Evolutionary conservation across 2,888 invertebrate genomes (phyloP).

Genomic region (Eupeodes luniger): DNA sequence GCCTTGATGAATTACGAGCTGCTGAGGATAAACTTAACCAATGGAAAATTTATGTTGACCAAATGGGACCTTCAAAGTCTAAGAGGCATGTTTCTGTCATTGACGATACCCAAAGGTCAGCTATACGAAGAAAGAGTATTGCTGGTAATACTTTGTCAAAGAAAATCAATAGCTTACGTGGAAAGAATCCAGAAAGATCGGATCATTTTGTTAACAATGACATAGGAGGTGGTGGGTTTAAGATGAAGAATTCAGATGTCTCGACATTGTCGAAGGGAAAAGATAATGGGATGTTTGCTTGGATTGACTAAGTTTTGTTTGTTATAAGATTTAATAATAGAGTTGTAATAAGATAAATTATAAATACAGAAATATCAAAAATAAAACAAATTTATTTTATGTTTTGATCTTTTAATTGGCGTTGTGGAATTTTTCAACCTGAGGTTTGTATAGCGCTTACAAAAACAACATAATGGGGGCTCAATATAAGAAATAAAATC

Average conservation of each 20-base stretch:
- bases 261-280: conserved; percentile 79
- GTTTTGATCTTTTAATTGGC: too few species aligned
- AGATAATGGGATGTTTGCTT: conserved; percentile 81
- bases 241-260: conserved; percentile 79
- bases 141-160: conserved; percentile 79
- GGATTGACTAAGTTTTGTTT: conserved; percentile 79
- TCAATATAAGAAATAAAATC: too few species aligned
- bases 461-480: too few species aligned
- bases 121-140: conserved; percentile 75
- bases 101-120: conserved; percentile 62
- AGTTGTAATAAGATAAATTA: background rate
- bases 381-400: too few species aligned
- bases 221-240: conserved; percentile 78
- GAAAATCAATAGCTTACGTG: conserved; percentile 77
- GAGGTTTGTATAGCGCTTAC: too few species aligned
- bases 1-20: conserved; percentile 81
- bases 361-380: too few species aligned
- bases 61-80: conserved; percentile 78
- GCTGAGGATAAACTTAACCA: conserved; percentile 82
- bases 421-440: too few species aligned
- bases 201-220: conserved; percentile 70
- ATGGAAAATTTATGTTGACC: conserved; percentile 82
- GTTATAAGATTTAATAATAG: background rate
- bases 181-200: conserved; percentile 63
- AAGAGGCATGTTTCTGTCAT: conserved; percentile 47